A percentile compares a stretch with the other conserved stretches of the same genome.
Evolutionary conservation across 2,797 vertebrate species (phyloP).

Genomic region (Momotus momota): DNA sequence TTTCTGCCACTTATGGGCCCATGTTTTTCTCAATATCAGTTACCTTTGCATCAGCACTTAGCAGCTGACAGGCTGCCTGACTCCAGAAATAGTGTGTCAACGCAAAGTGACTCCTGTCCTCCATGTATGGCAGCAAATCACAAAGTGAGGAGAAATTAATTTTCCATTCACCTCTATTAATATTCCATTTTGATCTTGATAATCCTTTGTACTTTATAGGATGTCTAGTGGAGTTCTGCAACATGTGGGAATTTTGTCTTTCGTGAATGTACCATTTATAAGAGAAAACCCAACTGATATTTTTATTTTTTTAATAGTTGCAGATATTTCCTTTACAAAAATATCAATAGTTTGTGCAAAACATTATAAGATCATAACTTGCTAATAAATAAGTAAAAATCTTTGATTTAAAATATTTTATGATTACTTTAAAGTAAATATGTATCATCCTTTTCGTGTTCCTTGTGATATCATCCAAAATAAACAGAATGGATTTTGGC

Average conservation of each 20-base stretch:
- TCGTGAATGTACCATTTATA: background rate
- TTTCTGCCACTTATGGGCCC: constrained; percentile 34
- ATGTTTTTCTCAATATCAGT: constrained; percentile 64
- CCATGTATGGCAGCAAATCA: constrained; percentile 50
- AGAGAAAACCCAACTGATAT: background rate
- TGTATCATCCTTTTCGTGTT: background rate
- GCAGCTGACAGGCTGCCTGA: constrained; percentile 61
- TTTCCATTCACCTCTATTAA: constrained; percentile 72
- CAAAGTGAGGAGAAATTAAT: constrained; percentile 51
- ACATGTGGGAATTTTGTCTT: background rate
- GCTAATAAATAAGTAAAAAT: background rate
- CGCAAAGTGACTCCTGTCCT: constrained; percentile 47
- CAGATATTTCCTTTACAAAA: background rate
- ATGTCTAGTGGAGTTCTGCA: background rate
- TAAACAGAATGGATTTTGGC: background rate
- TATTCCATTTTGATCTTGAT: constrained; percentile 50
- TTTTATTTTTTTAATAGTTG: background rate
- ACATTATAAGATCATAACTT: background rate
- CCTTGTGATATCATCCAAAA: background rate
- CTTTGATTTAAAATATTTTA: background rate
- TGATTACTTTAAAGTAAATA: background rate
- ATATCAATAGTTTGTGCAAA: background rate
- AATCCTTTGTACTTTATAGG: constrained; percentile 32
- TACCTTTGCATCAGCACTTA: constrained; percentile 70
- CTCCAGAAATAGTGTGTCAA: constrained; percentile 63